Evolutionary conservation across 2,888 invertebrate genomes (phyloP).

Genomic region (Idaea dimidiata): DNA sequence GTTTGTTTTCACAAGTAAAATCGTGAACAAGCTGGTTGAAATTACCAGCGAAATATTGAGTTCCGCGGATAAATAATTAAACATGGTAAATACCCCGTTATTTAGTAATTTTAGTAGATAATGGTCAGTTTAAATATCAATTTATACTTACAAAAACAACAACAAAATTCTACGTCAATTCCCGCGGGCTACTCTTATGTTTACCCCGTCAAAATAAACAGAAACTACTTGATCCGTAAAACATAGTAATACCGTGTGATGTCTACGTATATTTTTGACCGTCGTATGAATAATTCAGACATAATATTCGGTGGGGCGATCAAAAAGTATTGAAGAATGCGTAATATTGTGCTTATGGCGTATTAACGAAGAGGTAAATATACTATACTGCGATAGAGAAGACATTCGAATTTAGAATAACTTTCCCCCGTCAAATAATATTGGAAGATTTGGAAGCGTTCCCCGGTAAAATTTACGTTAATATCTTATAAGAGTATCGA

Average conservation of each 20-base stretch:
- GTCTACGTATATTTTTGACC: neutral
- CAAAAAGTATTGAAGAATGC: constrained; percentile 34
- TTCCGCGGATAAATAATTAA: too few relatives aligned
- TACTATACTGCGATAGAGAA: neutral
- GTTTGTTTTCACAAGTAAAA: too few relatives aligned
- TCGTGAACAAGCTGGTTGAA: too few relatives aligned
- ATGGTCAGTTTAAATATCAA: neutral
- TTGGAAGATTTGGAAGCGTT: too few relatives aligned
- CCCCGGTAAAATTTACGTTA: too few relatives aligned
- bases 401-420: neutral
- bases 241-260: constrained; percentile 4
- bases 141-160: neutral
- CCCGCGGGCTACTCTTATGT: neutral
- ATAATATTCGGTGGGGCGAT: constrained; percentile 51
- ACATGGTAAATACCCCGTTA: too few relatives aligned
- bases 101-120: too few relatives aligned
- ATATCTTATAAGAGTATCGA: too few relatives aligned
- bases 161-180: neutral
- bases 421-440: too few relatives aligned
- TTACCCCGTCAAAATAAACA: constrained; percentile 22
- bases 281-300: constrained; percentile 42
- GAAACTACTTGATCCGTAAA: constrained; percentile 33
- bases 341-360: constrained; percentile 19
- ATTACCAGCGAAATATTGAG: too few relatives aligned
- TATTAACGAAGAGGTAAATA: constrained; percentile 22